A percentile compares a stretch with the other conserved stretches of the same genome.
These are phyloP conservation scores for Tethea ocularis DNA, from an alignment of 2,888 invertebrate genomes.

Conservation along the genomic window DNA sequence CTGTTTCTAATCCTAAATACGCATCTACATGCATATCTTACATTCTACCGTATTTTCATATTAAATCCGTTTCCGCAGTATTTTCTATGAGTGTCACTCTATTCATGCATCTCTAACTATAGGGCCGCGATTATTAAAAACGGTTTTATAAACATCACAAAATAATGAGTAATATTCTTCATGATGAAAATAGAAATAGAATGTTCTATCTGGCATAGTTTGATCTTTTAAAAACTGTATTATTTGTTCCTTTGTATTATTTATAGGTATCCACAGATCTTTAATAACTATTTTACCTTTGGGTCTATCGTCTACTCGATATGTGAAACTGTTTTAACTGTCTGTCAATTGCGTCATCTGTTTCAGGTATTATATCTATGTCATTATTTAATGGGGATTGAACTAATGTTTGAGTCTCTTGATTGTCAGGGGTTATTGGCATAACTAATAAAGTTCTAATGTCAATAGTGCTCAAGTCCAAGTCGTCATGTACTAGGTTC, in stretches of 20 bases:
- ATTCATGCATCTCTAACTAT: constrained; percentile 11
- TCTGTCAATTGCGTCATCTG: constrained; percentile 26
- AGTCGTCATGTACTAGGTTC: neutral
- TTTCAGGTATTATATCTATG: neutral
- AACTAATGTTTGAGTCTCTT: too few relatives aligned
- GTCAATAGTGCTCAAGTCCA: constrained; percentile 11
- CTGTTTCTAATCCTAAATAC: too few relatives aligned
- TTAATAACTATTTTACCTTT: constrained; percentile 16
- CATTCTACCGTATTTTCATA: constrained; percentile 17
- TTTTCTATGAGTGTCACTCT: constrained; percentile 13
- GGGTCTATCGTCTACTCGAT: constrained; percentile 24
- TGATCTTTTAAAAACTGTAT: constrained; percentile 24
- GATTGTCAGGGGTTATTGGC: constrained; percentile 16
- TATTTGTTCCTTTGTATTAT: constrained; percentile 24
- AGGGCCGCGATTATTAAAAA: constrained; percentile 12
- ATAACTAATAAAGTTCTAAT: constrained; percentile 17
- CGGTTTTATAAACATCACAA: constrained; percentile 11
- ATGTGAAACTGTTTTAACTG: constrained; percentile 32
- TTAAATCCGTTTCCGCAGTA: constrained; percentile 3
- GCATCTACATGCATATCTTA: too few relatives aligned
- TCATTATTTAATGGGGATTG: too few relatives aligned
- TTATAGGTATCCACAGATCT: constrained; percentile 28
- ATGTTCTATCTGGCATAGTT: constrained; percentile 23
- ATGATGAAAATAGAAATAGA: constrained; percentile 29
- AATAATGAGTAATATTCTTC: constrained; percentile 13